Conservation (phyloP, 2,797 vertebrate species). For the Gephyroberyx darwinii region DNA sequence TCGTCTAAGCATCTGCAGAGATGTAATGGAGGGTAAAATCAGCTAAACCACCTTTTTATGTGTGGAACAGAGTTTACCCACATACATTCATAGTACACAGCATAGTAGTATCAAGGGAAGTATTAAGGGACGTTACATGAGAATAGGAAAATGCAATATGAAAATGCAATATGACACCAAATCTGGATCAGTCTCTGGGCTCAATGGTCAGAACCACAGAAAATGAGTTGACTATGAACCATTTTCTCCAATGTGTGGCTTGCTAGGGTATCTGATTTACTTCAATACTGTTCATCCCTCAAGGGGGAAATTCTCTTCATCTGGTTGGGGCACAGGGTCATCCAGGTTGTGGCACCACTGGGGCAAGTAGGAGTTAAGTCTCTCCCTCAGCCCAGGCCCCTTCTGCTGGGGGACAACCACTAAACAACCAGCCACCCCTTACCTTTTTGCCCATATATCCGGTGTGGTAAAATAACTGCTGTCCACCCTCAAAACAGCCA, state of each 20-base stretch:
- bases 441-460: slow-evolving; percentile 7
- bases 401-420: too few species aligned
- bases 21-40: too few species aligned
- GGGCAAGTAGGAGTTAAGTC: not conserved
- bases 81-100: not conserved
- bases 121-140: too few species aligned
- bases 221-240: not conserved
- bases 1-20: not conserved
- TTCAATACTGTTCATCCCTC: not conserved
- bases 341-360: too few species aligned
- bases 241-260: not conserved
- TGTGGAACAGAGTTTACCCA: too few species aligned
- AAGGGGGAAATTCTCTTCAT: not conserved
- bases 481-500: too few species aligned
- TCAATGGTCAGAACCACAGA: not conserved
- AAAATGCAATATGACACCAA: slow-evolving; percentile 5
- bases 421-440: not conserved
- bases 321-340: not conserved
- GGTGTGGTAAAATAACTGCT: not conserved
- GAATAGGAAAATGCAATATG: too few species aligned
- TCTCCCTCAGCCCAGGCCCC: not conserved
- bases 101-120: not conserved
- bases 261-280: not conserved
- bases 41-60: too few species aligned
- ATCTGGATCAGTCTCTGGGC: not conserved